Conservation (phyloP, 2,113 vertebrate genomes). For the Strigops habroptila region DNA sequence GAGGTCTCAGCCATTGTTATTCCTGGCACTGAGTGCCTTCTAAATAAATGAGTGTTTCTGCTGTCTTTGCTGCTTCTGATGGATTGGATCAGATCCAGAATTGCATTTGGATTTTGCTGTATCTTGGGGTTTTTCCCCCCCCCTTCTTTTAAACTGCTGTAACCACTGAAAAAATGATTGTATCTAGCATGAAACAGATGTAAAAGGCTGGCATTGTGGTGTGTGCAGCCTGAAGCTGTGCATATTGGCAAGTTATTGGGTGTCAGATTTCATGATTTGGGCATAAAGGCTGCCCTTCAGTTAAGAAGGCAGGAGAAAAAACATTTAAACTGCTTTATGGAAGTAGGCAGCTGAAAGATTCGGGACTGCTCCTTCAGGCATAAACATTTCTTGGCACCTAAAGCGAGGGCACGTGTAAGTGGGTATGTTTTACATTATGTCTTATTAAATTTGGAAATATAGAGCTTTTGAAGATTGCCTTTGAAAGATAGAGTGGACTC, state of each 20-base stretch:
- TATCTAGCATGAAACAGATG: neutral
- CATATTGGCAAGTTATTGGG: neutral
- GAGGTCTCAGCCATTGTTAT: neutral
- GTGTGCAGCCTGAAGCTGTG: neutral
- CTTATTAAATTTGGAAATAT: neutral
- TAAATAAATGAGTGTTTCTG: neutral
- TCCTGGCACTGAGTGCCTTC: neutral
- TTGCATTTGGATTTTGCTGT: neutral
- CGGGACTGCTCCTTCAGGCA: neutral
- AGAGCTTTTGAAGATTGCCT: neutral
- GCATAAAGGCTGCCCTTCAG: neutral
- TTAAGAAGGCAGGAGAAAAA: neutral
- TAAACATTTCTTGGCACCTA: neutral
- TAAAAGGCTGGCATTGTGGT: neutral
- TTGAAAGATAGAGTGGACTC: neutral
- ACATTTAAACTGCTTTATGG: neutral
- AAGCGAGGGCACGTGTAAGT: neutral
- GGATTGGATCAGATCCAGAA: neutral
- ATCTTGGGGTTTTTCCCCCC: fast-evolving
- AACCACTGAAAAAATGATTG: neutral
- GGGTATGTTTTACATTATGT: neutral
- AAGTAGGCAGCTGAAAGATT: neutral
- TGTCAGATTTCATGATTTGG: neutral
- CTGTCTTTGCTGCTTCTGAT: neutral
- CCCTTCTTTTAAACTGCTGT: neutral